These are phyloP conservation scores for Hozukius guyotensis DNA, from an alignment of 2,797 vertebrate species.

Conservation along the genomic window DNA sequence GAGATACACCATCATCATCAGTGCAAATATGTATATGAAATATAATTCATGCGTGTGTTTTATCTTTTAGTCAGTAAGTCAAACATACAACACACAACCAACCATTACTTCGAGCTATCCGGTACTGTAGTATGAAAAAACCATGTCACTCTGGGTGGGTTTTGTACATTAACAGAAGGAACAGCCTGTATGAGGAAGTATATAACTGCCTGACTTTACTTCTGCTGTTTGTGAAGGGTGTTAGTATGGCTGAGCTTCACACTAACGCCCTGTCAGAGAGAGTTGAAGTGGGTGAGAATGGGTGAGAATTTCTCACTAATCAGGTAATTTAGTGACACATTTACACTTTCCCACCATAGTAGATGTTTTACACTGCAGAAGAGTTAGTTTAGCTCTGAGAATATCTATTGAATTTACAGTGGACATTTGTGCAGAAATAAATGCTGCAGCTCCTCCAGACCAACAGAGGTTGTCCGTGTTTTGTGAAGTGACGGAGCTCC, in stretches of 20 bases:
- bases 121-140: neutral
- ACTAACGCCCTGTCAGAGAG: neutral
- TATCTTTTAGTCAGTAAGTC: neutral
- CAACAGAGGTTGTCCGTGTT: too few relatives aligned
- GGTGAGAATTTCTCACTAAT: neutral
- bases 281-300: neutral
- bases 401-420: too few relatives aligned
- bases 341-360: neutral
- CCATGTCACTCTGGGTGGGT: neutral
- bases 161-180: neutral
- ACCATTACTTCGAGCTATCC: neutral
- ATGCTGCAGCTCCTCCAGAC: too few relatives aligned
- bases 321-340: neutral
- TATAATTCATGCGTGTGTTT: neutral
- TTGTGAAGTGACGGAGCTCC: too few relatives aligned
- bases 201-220: neutral
- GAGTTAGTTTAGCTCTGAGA: too few relatives aligned
- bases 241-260: neutral
- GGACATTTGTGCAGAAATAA: too few relatives aligned
- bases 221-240: neutral
- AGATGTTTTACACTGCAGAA: neutral
- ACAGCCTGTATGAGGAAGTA: slow-evolving; percentile 29
- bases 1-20: neutral
- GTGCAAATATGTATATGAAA: neutral
- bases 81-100: neutral